phyloP scores from a whole-genome alignment of 2,797 vertebrate genomes.

The Monodelphis domestica region DNA sequence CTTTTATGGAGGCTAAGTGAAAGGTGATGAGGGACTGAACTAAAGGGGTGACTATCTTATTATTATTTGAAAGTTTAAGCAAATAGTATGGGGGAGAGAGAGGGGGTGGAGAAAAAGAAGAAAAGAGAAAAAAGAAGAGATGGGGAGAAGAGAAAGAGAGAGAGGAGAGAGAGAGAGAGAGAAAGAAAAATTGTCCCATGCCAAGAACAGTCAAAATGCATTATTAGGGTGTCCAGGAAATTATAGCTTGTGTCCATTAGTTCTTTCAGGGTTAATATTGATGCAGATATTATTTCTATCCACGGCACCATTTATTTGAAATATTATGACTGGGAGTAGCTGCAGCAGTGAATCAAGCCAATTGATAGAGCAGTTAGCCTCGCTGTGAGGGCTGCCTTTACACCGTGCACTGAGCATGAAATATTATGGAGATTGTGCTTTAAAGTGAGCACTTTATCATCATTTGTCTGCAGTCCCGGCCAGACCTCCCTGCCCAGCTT shows the following conservation, averaged over 20 bases:
- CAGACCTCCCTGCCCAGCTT: slow-evolving; percentile 88
- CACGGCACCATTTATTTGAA: slow-evolving; percentile 99
- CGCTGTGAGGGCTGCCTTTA: slow-evolving; percentile 89
- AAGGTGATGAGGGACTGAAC: background rate
- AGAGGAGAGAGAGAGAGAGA: slow-evolving; percentile 52
- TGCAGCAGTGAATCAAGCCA: slow-evolving; percentile 99
- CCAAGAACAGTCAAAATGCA: slow-evolving; percentile 87
- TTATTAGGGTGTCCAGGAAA: slow-evolving; percentile 94
- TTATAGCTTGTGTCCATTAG: slow-evolving; percentile 95
- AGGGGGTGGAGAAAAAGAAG: slow-evolving; percentile 56
- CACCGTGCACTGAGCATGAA: slow-evolving; percentile 95
- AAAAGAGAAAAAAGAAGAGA: slow-evolving; percentile 29
- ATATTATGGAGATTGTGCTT: slow-evolving; percentile 99
- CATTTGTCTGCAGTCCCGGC: slow-evolving; percentile 95
- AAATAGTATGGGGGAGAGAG: slow-evolving; percentile 47
- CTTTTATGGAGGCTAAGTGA: background rate
- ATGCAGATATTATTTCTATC: slow-evolving; percentile 99
- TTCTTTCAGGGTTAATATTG: slow-evolving; percentile 99
- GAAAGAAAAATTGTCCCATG: slow-evolving; percentile 82
- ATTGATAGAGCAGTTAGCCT: slow-evolving; percentile 99
- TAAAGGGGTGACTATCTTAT: background rate
- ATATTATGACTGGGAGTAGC: slow-evolving; percentile 97
- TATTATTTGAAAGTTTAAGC: slow-evolving; percentile 70
- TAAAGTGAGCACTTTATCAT: slow-evolving; percentile 99
- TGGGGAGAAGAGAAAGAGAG: slow-evolving; percentile 58